Base-by-base conservation (phyloP, 2,888 invertebrate species). In the Dromius quadrimaculatus region DNA sequence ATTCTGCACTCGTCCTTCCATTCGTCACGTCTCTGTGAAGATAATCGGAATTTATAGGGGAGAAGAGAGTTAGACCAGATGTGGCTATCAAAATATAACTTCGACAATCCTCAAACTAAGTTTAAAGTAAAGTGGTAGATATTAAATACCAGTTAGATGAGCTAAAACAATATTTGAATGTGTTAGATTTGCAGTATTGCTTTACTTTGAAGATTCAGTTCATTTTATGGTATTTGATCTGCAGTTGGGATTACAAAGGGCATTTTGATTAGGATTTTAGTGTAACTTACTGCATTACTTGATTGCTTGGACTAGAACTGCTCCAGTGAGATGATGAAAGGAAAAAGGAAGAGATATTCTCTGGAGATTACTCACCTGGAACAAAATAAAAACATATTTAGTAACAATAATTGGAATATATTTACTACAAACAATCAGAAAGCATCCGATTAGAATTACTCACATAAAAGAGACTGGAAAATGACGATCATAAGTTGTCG, bases 71-170 rank as follows among this genome's bases (percentile, higher is more conserved):
- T 43, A 17, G 2, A 13, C 28, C 50, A 54, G 50, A 54, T 54
- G 50, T 28, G 50, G 9, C n/a, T 54, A 6, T 23, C 50, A 54
- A 54, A 54, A 54, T 54, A 17, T 54, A 28, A 28, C 28, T 20
- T 20, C 20, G 45, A 20, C 28, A 54, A 54, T 54, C 50, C 50
- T n/a, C n/a, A 8, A n/a, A 2, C 13, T 28, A 54, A 54, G 50
- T 28, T 15, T 47, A 23, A n/a, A 22, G 50, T 15, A 28, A 54
- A 54, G 1, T 47, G 20, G 47, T 9, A n/a, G n/a, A 3, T 47
- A 17, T 41, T 41, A 23, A 22, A 47, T 13, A 54, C 28, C 2
- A 15, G 9, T 54, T 54, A 54, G 50, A 11, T 11, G 28, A 28
- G 8, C 8, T 3, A 15, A 41, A 17, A 54, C 28, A 54, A 54